A percentile compares a stretch with the other conserved stretches of the same genome.
Evolutionary conservation across 1,140 invertebrate genomes (phyloP).

Genomic region (Bombus turneri): DNA sequence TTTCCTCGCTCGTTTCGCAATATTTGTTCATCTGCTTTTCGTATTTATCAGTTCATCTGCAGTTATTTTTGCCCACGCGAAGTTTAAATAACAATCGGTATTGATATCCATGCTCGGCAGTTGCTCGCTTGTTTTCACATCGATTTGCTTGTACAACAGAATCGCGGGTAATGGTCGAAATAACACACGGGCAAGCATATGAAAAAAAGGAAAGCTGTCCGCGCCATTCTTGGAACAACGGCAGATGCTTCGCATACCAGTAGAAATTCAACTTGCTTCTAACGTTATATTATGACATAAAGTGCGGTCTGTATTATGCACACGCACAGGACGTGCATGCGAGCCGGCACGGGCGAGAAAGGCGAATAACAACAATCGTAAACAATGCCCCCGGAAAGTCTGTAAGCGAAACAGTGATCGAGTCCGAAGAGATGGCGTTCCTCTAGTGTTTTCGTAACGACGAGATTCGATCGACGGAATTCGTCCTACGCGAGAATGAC

Average conservation of each 20-base stretch:
- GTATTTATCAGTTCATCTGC: constrained; percentile 31
- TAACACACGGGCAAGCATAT: too few species aligned
- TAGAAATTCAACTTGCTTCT: constrained; percentile 56
- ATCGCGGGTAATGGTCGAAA: too few species aligned
- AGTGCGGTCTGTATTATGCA: constrained; percentile 36
- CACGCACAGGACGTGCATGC: constrained; percentile 50
- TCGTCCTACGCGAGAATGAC: not conserved
- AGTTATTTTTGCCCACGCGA: constrained; percentile 36
- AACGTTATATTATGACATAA: constrained; percentile 64
- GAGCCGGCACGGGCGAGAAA: constrained; percentile 22
- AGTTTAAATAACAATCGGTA: constrained; percentile 44
- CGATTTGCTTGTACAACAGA: too few species aligned
- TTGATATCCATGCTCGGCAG: too few species aligned
- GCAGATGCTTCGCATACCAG: constrained; percentile 59
- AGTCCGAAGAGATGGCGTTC: not conserved
- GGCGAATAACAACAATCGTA: constrained; percentile 42
- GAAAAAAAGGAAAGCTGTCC: not conserved
- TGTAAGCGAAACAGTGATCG: constrained; percentile 24
- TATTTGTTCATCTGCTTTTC: constrained; percentile 27
- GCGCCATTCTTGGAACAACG: not conserved
- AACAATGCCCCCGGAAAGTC: constrained; percentile 44
- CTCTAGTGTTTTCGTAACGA: not conserved
- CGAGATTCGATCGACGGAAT: not conserved
- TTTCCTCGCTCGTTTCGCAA: too few species aligned
- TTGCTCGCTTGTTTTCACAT: too few species aligned